phyloP scores from a whole-genome alignment of 2,888 invertebrate species.

The Tenthredo mesomela region DNA sequence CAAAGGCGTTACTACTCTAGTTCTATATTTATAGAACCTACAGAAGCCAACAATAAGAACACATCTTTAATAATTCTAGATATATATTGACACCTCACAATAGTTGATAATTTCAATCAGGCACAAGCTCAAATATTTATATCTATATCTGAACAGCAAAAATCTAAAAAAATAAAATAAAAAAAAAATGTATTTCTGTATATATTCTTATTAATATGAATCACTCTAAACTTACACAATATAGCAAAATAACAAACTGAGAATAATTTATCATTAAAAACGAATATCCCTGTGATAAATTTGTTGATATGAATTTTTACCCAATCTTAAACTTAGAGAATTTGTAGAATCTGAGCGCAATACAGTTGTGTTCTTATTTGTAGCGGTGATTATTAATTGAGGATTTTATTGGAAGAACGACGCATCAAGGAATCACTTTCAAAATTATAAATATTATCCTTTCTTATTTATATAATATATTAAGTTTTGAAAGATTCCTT shows the following conservation, averaged over 20 bases:
- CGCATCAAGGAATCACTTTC: slow-evolving; percentile 18
- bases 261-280: not conserved
- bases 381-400: not conserved
- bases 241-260: not conserved
- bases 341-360: not conserved
- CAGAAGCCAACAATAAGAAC: slow-evolving; percentile 17
- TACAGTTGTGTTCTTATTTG: slow-evolving; percentile 27
- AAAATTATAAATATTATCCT: slow-evolving; percentile 6
- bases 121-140: slow-evolving; percentile 10
- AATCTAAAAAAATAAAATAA: not conserved
- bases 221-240: not conserved
- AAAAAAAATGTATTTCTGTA: not conserved
- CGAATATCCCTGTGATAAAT: not conserved
- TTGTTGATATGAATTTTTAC: slow-evolving; percentile 31
- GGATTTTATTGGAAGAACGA: slow-evolving; percentile 27
- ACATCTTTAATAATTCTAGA: not conserved
- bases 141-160: not conserved
- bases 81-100: not conserved
- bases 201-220: not conserved
- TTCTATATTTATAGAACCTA: slow-evolving; percentile 18
- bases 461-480: not conserved
- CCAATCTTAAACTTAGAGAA: not conserved
- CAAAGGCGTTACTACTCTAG: slow-evolving; percentile 26
- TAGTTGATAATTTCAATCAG: not conserved
- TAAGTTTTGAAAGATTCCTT: not conserved